Base-by-base conservation (phyloP, 2,888 invertebrate species). In the Diabrotica balteata region DNA sequence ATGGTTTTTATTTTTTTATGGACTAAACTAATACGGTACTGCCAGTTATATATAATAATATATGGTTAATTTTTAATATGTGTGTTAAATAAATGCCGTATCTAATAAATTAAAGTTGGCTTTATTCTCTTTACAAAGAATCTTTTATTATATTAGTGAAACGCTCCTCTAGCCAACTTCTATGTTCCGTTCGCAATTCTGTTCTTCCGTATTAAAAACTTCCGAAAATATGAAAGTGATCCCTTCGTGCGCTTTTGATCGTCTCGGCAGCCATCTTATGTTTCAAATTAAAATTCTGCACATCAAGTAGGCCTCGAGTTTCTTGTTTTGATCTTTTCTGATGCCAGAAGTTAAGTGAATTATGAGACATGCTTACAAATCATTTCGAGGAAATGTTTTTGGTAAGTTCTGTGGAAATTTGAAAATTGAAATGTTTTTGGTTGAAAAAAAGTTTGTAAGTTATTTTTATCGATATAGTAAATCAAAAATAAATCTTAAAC, bases 251-350 rank as follows among this genome's bases (percentile, higher is more conserved):
- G 22, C 60, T 66, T 63, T 59, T 57, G 57, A 60, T 66, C 51
- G 51, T 11, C 11, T 55, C 55, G 62, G 47, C 55, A 47, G 58
- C 63, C 66, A 63, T 69, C 66, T 70, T 67, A 62, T 54, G 55
- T 67, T 67, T 65, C 70, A 70, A 70, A 70, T 70, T 70, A 67
- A 70, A 70, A 70, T 70, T 70, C 64, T 63, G 67, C 55, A 59
- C 64, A 59, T 64, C 64, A 61, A 67, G 67, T 64, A 53, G 58
- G 53, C 50, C 62, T 57, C n/a, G 22, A 54, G 54, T 61, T 60
- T 67, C 60, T 66, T 64, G 67, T 70, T 67, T 67, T 64, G 67
- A 64, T 70, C 63, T 67, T 64, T 64, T 66, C 52, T 55, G 52
- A 57, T 66, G 58, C 63, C 59, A 49, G 60, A 54, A 54, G 49